A percentile compares a stretch with the other conserved stretches of the same genome.
Evolutionary conservation across 2,113 vertebrate species (phyloP).

Genomic region (Mustela lutreola): DNA sequence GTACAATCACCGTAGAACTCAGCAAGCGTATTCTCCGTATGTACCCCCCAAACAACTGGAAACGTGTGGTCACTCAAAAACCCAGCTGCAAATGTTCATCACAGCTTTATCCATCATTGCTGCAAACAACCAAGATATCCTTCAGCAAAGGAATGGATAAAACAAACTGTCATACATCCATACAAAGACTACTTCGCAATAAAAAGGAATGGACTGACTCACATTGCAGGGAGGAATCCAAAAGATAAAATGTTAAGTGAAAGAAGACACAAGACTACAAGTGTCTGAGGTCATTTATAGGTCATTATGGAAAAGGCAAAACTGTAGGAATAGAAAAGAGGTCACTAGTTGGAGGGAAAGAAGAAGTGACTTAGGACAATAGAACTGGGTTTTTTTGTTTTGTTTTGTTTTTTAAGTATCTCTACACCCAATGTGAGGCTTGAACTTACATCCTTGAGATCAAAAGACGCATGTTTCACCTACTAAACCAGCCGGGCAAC

Average conservation of each 20-base stretch:
- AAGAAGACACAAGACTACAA: background rate
- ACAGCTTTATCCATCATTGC: background rate
- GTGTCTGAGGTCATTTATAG: background rate
- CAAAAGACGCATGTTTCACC: background rate
- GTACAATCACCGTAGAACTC: background rate
- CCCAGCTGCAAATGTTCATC: background rate
- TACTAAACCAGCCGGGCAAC: background rate
- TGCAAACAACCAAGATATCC: background rate
- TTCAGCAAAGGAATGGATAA: background rate
- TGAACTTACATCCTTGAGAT: background rate
- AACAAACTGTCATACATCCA: background rate
- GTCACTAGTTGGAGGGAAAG: background rate
- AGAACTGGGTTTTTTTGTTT: background rate
- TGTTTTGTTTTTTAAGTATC: background rate
- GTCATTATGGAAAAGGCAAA: slow-evolving; percentile 4
- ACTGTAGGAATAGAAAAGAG: background rate
- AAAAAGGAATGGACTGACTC: background rate
- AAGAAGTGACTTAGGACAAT: background rate
- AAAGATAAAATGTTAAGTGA: background rate
- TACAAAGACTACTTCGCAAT: background rate
- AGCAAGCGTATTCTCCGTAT: background rate
- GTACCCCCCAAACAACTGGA: background rate
- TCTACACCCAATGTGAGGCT: background rate
- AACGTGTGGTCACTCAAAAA: background rate
- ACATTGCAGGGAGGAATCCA: background rate